Evolutionary conservation across 2,888 invertebrate genomes (phyloP).

Genomic region (Unio delphinus): DNA sequence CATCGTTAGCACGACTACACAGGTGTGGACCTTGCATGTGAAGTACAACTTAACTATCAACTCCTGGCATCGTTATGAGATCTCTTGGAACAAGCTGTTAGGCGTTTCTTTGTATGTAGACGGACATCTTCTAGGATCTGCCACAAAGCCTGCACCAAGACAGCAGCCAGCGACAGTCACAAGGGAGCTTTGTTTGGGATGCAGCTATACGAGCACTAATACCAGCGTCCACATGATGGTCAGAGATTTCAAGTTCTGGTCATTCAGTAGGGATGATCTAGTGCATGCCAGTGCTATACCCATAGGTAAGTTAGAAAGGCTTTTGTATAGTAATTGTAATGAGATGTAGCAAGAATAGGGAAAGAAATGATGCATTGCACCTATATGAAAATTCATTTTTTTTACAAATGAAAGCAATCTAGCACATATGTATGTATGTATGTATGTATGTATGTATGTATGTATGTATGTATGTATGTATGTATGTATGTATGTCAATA

Average conservation of each 20-base stretch:
- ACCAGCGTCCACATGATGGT: slow-evolving; percentile 25
- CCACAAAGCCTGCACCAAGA: slow-evolving; percentile 17
- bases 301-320: background rate
- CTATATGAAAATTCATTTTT: too few relatives aligned
- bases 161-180: slow-evolving; percentile 9
- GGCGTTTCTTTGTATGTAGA: slow-evolving; percentile 41
- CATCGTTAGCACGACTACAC: slow-evolving; percentile 39
- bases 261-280: slow-evolving; percentile 36
- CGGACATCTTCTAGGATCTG: slow-evolving; percentile 35
- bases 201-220: slow-evolving; percentile 16
- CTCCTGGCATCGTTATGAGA: slow-evolving; percentile 45
- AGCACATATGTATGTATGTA: too few relatives aligned
- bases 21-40: slow-evolving; percentile 33
- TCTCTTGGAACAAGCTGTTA: slow-evolving; percentile 45
- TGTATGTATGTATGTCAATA: too few relatives aligned
- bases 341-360: background rate
- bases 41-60: slow-evolving; percentile 25
- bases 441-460: too few relatives aligned
- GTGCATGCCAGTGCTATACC: slow-evolving; percentile 21
- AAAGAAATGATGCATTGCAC: background rate
- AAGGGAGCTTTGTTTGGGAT: slow-evolving; percentile 26
- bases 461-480: too few relatives aligned
- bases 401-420: too few relatives aligned
- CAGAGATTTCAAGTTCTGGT: slow-evolving; percentile 27
- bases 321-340: background rate